A percentile compares a stretch with the other conserved stretches of the same genome.
These are phyloP conservation scores for Cheilosia urbana DNA, from an alignment of 2,888 invertebrate species.

Conservation along the genomic window DNA sequence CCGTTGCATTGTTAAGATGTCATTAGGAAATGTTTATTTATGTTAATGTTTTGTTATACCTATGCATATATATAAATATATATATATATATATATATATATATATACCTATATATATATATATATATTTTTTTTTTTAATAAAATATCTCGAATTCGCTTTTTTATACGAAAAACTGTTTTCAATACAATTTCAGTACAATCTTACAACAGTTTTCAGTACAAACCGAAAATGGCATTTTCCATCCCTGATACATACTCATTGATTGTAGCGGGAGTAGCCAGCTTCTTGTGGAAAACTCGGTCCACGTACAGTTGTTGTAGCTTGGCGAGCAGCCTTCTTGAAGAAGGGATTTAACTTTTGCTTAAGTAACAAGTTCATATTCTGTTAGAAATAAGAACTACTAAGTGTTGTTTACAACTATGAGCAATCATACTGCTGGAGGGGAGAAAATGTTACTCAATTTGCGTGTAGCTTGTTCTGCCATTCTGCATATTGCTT, in stretches of 20 bases:
- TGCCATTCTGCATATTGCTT: background rate
- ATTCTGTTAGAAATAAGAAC: background rate
- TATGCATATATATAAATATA: too few relatives aligned
- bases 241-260: conserved; percentile 20
- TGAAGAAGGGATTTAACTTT: background rate
- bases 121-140: too few relatives aligned
- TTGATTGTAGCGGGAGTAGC: background rate
- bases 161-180: too few relatives aligned
- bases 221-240: too few relatives aligned
- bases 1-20: too few relatives aligned
- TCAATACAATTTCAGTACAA: too few relatives aligned
- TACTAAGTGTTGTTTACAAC: background rate
- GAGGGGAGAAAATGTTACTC: background rate
- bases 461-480: background rate
- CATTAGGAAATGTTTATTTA: too few relatives aligned
- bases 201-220: too few relatives aligned
- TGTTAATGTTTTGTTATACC: too few relatives aligned
- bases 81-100: too few relatives aligned
- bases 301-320: background rate
- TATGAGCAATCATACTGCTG: background rate
- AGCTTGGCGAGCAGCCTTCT: background rate
- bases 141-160: too few relatives aligned
- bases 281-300: conserved; percentile 6
- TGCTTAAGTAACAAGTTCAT: background rate
- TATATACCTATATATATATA: too few relatives aligned